These are phyloP conservation scores for Cyprinodon tularosa DNA, from an alignment of 2,113 vertebrate genomes.

Conservation along the genomic window DNA sequence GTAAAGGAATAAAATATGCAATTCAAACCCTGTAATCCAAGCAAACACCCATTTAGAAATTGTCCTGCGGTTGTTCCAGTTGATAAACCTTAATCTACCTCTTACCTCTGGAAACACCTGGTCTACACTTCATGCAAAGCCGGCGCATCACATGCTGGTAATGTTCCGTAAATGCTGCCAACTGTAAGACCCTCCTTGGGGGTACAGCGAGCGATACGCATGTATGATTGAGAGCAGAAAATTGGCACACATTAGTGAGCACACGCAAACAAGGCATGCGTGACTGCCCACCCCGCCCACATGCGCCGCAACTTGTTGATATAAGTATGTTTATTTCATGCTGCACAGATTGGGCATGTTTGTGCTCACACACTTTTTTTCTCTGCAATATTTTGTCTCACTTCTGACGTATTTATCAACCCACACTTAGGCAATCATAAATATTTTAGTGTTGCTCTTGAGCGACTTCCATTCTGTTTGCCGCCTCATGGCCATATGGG, in stretches of 20 bases:
- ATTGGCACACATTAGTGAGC: conserved; percentile 18
- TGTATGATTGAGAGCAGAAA: conserved; percentile 39
- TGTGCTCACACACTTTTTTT: conserved; percentile 27
- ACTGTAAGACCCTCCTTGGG: conserved; percentile 22
- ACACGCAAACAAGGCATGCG: neutral
- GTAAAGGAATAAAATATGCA: neutral
- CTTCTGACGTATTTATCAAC: conserved; percentile 47
- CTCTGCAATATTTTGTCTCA: conserved; percentile 35
- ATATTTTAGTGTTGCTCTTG: conserved; percentile 59
- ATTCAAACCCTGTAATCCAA: neutral
- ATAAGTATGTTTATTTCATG: neutral
- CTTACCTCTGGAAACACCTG: neutral
- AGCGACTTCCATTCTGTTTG: conserved; percentile 55
- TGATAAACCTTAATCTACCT: neutral
- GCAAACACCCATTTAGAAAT: neutral
- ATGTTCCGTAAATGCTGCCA: conserved; percentile 57
- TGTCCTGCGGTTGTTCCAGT: neutral
- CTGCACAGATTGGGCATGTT: neutral
- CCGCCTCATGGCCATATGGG: conserved; percentile 30
- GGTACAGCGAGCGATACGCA: conserved; percentile 33
- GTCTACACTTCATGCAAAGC: conserved; percentile 48
- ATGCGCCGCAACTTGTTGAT: conserved; percentile 45
- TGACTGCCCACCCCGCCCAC: conserved; percentile 4
- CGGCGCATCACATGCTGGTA: conserved; percentile 18
- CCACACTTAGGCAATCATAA: conserved; percentile 64